phyloP scores from a whole-genome alignment of 1,140 invertebrate species.

The Drosophila pseudoananassae region DNA sequence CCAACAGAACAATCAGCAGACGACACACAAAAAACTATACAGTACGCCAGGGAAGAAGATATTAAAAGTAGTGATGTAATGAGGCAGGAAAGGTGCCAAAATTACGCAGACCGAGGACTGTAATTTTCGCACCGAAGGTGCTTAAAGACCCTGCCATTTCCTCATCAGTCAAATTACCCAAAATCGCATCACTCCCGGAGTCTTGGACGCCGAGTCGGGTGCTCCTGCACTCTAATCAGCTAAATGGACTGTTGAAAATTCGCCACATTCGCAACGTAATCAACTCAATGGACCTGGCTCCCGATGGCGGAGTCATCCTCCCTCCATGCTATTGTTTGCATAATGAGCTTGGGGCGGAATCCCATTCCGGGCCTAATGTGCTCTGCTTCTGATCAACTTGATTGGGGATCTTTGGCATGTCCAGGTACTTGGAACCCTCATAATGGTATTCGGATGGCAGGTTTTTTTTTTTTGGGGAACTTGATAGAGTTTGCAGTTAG shows the following conservation, averaged over 20 bases:
- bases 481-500: constrained; percentile 30
- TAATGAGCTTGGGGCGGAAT: constrained; percentile 52
- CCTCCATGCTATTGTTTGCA: constrained; percentile 59
- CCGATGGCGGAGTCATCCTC: constrained; percentile 10
- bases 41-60: constrained; percentile 7
- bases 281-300: constrained; percentile 16
- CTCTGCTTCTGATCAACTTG: constrained; percentile 63
- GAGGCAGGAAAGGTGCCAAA: constrained; percentile 62
- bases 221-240: constrained; percentile 70
- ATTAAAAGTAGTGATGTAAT: constrained; percentile 18
- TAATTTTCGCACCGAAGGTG: constrained; percentile 66
- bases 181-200: constrained; percentile 29
- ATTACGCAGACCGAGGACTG: constrained; percentile 47
- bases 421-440: constrained; percentile 59
- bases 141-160: constrained; percentile 64
- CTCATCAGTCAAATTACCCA: constrained; percentile 59
- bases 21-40: not conserved
- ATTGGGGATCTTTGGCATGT: constrained; percentile 49
- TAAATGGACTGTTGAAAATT: constrained; percentile 82
- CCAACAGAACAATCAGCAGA: constrained; percentile 16
- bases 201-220: constrained; percentile 5
- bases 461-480: not conserved
- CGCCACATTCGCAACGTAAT: constrained; percentile 53
- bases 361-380: constrained; percentile 68
- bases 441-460: constrained; percentile 18